Base-by-base conservation (phyloP, 2,888 invertebrate genomes). In the Flexamia atlantica region DNA sequence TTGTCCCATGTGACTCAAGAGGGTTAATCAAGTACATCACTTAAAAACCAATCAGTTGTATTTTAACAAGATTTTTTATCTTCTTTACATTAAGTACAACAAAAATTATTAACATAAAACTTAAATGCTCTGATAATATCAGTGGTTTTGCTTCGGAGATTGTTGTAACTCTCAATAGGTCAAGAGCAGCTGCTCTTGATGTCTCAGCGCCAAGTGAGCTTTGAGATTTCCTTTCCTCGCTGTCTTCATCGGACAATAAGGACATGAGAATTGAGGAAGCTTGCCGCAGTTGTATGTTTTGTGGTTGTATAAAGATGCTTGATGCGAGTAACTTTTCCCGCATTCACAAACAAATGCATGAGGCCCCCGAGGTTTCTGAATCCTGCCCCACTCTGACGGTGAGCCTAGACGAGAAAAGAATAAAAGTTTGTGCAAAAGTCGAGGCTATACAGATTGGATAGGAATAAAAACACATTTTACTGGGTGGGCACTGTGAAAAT, bases 201-300 rank as follows among this genome's bases (percentile, higher is more conserved):
- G 84, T 72, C 36, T 80, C 12, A 60, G 25, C 12, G 82, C 76
- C 23, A 85, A 42, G 60, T 85, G 85, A 3, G 79, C 40, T 46
- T 84, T 84, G 25, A 84, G 76, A 50, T 85, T 85, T 5, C 84
- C 82, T 64, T 84, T 84, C 23, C 82, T 42, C 9, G 64, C 72
- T 20, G 86, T 72, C 46, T 88, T 88, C 87, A 89, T 89, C 53
- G 86, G 87, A 85, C 90, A 91, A 86, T 89, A 87, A 4, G 85
- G 86, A 85, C 91, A 91, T 36, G 85, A 84, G 87, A 90, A 89
- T 83, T 89, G 89, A 17, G 90, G 89, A 10, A 87, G 86, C 81
- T 90, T 89, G 20, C 90, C 90, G 85, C 90, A 90, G 81, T 89
- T 88, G 74, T 88, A 86, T 74, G 87, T 86, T 72, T 88, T 84